Base-by-base conservation (phyloP, 2,797 vertebrate species). In the Tokudaia tokunoshimensis region DNA sequence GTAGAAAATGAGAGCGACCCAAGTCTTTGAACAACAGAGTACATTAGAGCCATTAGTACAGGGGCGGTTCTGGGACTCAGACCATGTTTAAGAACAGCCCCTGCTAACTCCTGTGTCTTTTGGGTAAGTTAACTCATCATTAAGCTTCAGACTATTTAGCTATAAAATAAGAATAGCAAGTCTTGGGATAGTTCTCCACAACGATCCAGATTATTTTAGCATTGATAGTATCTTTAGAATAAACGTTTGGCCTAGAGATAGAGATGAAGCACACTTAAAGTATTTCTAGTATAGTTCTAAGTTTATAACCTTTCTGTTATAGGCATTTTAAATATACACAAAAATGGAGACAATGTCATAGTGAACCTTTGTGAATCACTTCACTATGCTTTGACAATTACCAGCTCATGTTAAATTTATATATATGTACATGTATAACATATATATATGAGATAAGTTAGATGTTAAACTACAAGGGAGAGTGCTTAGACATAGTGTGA, bases 251-350 rank as follows among this genome's bases (percentile, higher is more conserved):
- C 50, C 55, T 95, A 50, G 47, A 94, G 76, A n/a, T 72, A 29
- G 75, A 96, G 57, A 86, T 87, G 80, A 85, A 55, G 34, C 20
- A 65, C 29, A 63, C 14, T 86, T 89, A 72, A 59, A 89, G 15
- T 72, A 41, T 96, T 95, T 96, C 85, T 96, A 70, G 57, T 31
- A n/a, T 81, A 61, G 63, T 95, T 96, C 52, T 92, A 63, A 74
- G 37, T 86, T 86, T 67, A 67, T 78, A 57, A 74, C 22, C 57
- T 41, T 88, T 94, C 78, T 74, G 13, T 37, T 78, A 7, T 63
- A 88, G 41, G 57, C 37, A 92, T 88, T 97, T 92, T 59, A 94
- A 59, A 95, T 37, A 52, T 82, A 93, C 9, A 61, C 57, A 91
- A 70, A 95, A 52, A 57, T 85, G 93, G 85, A 85, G 85, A 93